Percentiles rank a stretch among this genome's conserved stretches.
phyloP scores from a whole-genome alignment of 2,888 invertebrate species.

The Cryptus armator region DNA sequence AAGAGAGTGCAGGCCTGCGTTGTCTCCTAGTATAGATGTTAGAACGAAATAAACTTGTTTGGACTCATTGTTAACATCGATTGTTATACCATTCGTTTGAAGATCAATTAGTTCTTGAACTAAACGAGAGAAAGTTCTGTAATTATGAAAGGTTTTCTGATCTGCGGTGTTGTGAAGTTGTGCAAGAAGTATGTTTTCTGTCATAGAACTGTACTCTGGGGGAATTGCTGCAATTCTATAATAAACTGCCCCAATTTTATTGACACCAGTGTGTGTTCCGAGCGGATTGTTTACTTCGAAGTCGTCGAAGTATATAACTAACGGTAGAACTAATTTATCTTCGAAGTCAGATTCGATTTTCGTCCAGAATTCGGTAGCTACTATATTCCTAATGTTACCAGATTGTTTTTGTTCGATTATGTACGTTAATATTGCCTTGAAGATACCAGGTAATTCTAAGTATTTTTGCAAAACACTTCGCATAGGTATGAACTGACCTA shows the following conservation, averaged over 20 bases:
- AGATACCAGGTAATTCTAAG: slow-evolving; percentile 58
- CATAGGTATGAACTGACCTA: slow-evolving; percentile 49
- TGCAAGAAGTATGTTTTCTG: slow-evolving; percentile 61
- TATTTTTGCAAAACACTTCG: slow-evolving; percentile 38
- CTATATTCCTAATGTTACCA: slow-evolving; percentile 49
- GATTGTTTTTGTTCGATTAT: slow-evolving; percentile 33
- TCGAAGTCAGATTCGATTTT: slow-evolving; percentile 46
- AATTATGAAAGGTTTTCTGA: slow-evolving; percentile 44
- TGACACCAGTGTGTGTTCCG: slow-evolving; percentile 42
- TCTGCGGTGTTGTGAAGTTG: slow-evolving; percentile 57
- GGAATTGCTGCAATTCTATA: slow-evolving; percentile 62
- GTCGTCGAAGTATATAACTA: slow-evolving; percentile 62
- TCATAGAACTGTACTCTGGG: slow-evolving; percentile 35
- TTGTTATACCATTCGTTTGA: slow-evolving; percentile 57
- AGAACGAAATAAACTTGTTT: slow-evolving; percentile 26
- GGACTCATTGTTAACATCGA: slow-evolving; percentile 8
- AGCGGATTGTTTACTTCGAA: slow-evolving; percentile 34
- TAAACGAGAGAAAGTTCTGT: slow-evolving; percentile 52
- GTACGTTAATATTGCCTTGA: slow-evolving; percentile 38
- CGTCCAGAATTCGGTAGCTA: slow-evolving; percentile 49
- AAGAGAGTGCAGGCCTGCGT: slow-evolving; percentile 29
- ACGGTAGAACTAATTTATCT: slow-evolving; percentile 57
- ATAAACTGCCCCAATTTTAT: slow-evolving; percentile 66
- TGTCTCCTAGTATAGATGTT: slow-evolving; percentile 30
- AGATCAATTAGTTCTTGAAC: slow-evolving; percentile 61